Conservation (phyloP, 2,888 invertebrate genomes). For the Branchipolynoe longqiensis region DNA sequence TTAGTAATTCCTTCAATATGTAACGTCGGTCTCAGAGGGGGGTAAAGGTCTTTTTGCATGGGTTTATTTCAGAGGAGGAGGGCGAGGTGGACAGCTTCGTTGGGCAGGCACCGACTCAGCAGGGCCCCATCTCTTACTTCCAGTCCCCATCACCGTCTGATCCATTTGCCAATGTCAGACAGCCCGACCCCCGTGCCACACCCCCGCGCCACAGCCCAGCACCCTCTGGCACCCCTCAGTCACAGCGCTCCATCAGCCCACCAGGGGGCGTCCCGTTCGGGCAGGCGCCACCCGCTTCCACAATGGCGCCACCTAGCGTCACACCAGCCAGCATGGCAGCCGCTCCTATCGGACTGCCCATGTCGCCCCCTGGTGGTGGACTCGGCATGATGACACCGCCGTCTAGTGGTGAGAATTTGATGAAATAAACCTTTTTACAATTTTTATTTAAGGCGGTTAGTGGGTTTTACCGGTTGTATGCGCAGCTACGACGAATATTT, state of each 20-base stretch:
- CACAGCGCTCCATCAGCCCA: neutral
- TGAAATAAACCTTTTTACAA: neutral
- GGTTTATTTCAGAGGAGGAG: slow-evolving; percentile 82
- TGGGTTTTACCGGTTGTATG: neutral
- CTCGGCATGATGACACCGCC: slow-evolving; percentile 23
- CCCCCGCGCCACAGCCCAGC: slow-evolving; percentile 43
- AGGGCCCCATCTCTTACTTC: slow-evolving; percentile 57
- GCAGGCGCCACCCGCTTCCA: slow-evolving; percentile 2
- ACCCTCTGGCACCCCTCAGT: neutral
- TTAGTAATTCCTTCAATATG: no score
- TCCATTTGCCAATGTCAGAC: slow-evolving; percentile 75
- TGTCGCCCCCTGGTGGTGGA: neutral
- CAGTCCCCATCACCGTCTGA: slow-evolving; percentile 66
- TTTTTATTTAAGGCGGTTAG: neutral
- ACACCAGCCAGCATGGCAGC: neutral
- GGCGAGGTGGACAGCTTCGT: slow-evolving; percentile 81
- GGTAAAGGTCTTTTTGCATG: no score
- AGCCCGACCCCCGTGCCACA: slow-evolving; percentile 62
- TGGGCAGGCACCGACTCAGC: slow-evolving; percentile 74
- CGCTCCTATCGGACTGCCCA: neutral
- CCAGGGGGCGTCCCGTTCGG: no score
- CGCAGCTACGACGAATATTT: neutral
- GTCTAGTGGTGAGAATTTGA: slow-evolving; percentile 35
- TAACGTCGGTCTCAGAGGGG: no score
- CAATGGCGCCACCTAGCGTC: neutral